Base-by-base conservation (phyloP, 2,113 vertebrate species). In the Microtus richardsoni region DNA sequence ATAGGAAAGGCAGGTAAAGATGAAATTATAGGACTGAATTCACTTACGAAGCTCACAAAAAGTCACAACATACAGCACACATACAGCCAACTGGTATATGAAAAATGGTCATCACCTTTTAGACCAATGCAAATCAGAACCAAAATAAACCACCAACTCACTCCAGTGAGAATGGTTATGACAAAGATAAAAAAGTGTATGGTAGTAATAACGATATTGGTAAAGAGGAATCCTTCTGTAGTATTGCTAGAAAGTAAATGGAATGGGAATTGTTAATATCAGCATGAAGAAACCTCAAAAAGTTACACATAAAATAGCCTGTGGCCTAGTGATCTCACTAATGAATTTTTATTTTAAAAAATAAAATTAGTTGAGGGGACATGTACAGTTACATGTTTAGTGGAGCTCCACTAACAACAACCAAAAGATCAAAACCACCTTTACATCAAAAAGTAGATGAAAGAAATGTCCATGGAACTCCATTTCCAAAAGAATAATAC, bases 31-130 rank as follows among this genome's bases (percentile, higher is more conserved):
- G 3, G 3, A 58, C 13, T 17, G n/a, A 41, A 41, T 62, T 7
- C 13, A 62, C 36, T 41, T 62, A 62, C 6, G 39, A 24, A 60
- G 54, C 54, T 62, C 54, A 83, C 52, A 83, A 82, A 80, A 60
- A 4, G 5, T 77, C 2, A 39, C 28, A 52, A 0, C 8, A 16
- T 0, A 49, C 3, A 9, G 0, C 47, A 60, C 12, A 19, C 22
- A 64, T 58, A 75, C 17, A 47, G 14, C 7, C 17, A 33, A 5
- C 26, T 33, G 36, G 26, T 62, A 66, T 22, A 52, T 52, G 36
- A 64, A 66, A 64, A 36, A 26, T 41, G 9, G 3, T 68, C 60
- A 78, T 54, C 26, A 64, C 33, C 33, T 54, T 26, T 77, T 17
- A 39, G 30, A n/a, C 11, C 64, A 68, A 22, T 41, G 7, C 7